phyloP scores from a whole-genome alignment of 2,113 vertebrate genomes.

The Isichthys henryi region DNA sequence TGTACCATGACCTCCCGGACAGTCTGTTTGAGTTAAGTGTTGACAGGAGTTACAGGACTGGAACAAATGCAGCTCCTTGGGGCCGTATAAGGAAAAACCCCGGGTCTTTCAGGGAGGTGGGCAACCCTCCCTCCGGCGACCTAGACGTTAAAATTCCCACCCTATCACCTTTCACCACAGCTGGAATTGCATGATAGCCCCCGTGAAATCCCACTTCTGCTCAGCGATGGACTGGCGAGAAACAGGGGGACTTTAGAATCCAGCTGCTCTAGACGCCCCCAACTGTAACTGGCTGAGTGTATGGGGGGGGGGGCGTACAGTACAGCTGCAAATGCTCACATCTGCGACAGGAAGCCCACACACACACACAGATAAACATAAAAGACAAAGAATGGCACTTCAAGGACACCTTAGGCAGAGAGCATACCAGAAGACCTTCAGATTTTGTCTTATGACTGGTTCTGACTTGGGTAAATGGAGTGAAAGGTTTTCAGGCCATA shows the following conservation, averaged over 20 bases:
- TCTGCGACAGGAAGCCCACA: neutral
- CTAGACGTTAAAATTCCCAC: constrained; percentile 1
- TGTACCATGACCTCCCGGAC: neutral
- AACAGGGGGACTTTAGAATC: neutral
- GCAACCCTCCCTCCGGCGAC: neutral
- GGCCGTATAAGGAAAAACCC: neutral
- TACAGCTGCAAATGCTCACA: too few species aligned
- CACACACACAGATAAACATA: neutral
- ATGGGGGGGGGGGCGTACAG: neutral
- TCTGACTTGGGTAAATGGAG: neutral
- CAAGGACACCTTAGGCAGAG: neutral
- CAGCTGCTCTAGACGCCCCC: neutral
- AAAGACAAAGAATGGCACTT: neutral
- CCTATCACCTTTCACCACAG: constrained; percentile 14
- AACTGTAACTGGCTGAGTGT: neutral
- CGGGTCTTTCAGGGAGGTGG: neutral
- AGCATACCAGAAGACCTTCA: neutral
- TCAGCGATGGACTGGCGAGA: neutral
- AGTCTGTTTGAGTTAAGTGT: neutral
- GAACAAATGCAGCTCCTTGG: neutral
- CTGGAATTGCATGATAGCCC: neutral
- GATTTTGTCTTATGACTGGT: neutral
- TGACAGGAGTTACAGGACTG: neutral
- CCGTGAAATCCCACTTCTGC: neutral
- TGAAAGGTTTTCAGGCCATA: neutral